phyloP scores from a whole-genome alignment of 2,888 invertebrate species.

The Doris montereyensis region DNA sequence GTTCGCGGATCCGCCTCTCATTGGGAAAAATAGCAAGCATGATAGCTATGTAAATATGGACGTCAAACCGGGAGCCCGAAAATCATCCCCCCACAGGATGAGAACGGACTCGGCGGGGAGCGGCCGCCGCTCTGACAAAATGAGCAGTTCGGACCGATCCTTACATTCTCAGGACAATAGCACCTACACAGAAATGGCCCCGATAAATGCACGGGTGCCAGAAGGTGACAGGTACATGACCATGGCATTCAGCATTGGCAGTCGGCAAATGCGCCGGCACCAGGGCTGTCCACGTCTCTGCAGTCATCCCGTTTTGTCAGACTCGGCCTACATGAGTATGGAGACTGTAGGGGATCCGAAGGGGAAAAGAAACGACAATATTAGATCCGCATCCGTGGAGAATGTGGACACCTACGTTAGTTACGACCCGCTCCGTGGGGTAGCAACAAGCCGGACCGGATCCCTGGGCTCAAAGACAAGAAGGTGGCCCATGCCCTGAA shows the following conservation, averaged over 20 bases:
- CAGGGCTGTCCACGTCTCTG: neutral
- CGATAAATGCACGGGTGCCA: too few species aligned
- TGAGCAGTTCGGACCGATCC: slow-evolving; percentile 40
- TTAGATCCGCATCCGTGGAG: slow-evolving; percentile 25
- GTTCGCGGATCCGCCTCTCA: too few species aligned
- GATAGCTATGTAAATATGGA: slow-evolving; percentile 62
- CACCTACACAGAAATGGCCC: slow-evolving; percentile 56
- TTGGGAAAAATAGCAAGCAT: slow-evolving; percentile 27
- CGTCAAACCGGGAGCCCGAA: too few species aligned
- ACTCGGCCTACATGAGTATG: slow-evolving; percentile 40
- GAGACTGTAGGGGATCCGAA: too few species aligned
- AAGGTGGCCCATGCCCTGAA: neutral
- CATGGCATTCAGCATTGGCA: neutral
- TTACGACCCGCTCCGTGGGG: slow-evolving; percentile 46
- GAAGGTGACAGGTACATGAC: slow-evolving; percentile 32
- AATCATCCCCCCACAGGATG: slow-evolving; percentile 41
- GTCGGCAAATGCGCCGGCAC: too few species aligned
- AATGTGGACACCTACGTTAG: slow-evolving; percentile 45
- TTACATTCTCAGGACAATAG: slow-evolving; percentile 36
- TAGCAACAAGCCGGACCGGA: slow-evolving; percentile 28
- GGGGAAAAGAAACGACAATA: neutral
- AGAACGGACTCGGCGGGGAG: slow-evolving; percentile 48
- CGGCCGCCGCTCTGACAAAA: slow-evolving; percentile 15
- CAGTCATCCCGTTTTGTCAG: neutral
- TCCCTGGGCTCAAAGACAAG: slow-evolving; percentile 37